These are phyloP conservation scores for Euschistus heros DNA, from an alignment of 1,140 invertebrate genomes.

Conservation along the genomic window DNA sequence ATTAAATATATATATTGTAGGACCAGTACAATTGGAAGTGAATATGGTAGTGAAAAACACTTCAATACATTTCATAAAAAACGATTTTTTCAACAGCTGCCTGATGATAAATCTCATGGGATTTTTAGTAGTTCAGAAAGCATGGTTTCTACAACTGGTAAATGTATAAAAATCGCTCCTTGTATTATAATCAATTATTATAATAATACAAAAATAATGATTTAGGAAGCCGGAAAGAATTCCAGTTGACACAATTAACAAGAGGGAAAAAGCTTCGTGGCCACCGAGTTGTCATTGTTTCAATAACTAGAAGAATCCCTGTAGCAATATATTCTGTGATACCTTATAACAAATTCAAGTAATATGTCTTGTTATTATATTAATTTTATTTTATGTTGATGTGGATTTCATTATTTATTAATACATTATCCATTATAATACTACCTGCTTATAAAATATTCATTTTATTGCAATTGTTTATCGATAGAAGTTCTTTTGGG, in stretches of 20 bases:
- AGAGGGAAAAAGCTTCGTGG: constrained; percentile 17
- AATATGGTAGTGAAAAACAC: constrained; percentile 23
- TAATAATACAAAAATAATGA: not conserved
- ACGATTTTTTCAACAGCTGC: constrained; percentile 15
- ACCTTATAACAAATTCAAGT: constrained; percentile 25
- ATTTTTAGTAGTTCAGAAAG: constrained; percentile 25
- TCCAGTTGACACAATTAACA: constrained; percentile 24
- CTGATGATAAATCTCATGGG: constrained; percentile 20
- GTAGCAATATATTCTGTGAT: constrained; percentile 23
- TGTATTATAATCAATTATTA: not conserved
- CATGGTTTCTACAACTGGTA: constrained; percentile 23
- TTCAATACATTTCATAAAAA: constrained; percentile 11
- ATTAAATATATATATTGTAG: constrained; percentile 21
- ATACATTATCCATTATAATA: not conserved
- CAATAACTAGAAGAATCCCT: constrained; percentile 30
- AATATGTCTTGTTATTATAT: constrained; percentile 18
- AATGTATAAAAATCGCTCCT: not conserved
- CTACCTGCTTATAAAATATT: not conserved
- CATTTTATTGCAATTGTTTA: not conserved
- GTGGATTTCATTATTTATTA: not conserved
- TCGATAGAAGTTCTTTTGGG: too few relatives aligned
- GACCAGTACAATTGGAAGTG: constrained; percentile 25
- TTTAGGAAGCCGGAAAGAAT: constrained; percentile 22
- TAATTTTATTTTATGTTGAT: not conserved
- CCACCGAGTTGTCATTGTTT: constrained; percentile 28